Conservation (phyloP, 2,888 invertebrate genomes). For the Pachycephus smyrnensis region DNA sequence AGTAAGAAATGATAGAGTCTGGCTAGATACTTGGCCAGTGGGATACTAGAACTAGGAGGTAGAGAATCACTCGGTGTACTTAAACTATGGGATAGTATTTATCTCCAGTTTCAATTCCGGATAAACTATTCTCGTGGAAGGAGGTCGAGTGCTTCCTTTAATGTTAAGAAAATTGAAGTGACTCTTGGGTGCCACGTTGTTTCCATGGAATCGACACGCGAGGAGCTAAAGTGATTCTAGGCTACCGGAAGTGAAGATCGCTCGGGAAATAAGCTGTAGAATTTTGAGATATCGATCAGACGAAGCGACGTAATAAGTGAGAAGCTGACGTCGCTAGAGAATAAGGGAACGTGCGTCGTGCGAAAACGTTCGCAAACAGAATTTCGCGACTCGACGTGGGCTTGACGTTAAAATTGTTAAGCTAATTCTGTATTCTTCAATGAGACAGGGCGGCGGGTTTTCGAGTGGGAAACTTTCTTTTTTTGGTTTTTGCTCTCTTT, state of each 20-base stretch:
- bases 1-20: background rate
- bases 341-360: background rate
- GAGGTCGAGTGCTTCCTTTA: constrained; percentile 31
- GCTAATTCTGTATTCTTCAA: background rate
- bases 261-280: background rate
- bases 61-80: background rate
- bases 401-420: background rate
- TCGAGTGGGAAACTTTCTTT: constrained; percentile 21
- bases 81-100: constrained; percentile 15
- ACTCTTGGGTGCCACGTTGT: constrained; percentile 28
- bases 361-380: background rate
- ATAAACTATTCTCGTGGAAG: constrained; percentile 26
- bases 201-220: constrained; percentile 23
- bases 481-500: background rate
- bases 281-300: background rate
- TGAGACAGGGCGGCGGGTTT: constrained; percentile 19
- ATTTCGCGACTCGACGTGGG: background rate
- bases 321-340: background rate
- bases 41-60: background rate
- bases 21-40: too few relatives aligned
- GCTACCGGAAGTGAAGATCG: background rate
- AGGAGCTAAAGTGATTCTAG: constrained; percentile 28
- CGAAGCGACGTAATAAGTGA: background rate
- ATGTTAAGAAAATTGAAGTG: constrained; percentile 30
- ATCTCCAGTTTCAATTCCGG: constrained; percentile 29